Evolutionary conservation across 2,113 vertebrate species (phyloP).

Genomic region (Oenanthe oenanthe): DNA sequence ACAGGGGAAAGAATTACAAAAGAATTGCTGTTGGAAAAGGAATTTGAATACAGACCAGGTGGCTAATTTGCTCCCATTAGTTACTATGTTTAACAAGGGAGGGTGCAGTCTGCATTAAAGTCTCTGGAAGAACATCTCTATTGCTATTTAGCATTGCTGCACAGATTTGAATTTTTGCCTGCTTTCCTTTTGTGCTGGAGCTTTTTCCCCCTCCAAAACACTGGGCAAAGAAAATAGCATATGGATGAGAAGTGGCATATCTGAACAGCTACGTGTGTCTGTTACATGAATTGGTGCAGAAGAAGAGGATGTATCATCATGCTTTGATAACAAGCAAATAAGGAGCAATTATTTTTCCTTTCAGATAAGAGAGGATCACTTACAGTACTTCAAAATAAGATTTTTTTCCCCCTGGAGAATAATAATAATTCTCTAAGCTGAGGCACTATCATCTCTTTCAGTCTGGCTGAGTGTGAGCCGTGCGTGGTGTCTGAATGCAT

Average conservation of each 20-base stretch:
- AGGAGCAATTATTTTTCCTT: conserved; percentile 11
- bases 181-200: neutral
- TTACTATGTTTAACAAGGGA: conserved; percentile 36
- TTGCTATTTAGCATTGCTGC: neutral
- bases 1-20: neutral
- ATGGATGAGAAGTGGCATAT: neutral
- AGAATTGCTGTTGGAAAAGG: neutral
- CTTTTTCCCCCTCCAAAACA: neutral
- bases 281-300: neutral
- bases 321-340: conserved; percentile 47
- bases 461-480: neutral
- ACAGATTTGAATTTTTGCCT: neutral
- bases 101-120: neutral
- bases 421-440: neutral
- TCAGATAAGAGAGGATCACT: neutral
- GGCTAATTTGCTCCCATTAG: conserved; percentile 45
- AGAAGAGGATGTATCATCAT: neutral
- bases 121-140: conserved; percentile 26
- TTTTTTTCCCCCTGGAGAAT: neutral
- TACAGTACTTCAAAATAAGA: conserved; percentile 18
- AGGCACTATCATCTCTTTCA: neutral
- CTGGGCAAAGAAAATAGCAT: neutral
- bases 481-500: neutral
- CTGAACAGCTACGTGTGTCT: neutral
- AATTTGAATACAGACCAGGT: conserved; percentile 23